Conservation (phyloP, 2,888 invertebrate species). For the Nemotelus nigrinus region DNA sequence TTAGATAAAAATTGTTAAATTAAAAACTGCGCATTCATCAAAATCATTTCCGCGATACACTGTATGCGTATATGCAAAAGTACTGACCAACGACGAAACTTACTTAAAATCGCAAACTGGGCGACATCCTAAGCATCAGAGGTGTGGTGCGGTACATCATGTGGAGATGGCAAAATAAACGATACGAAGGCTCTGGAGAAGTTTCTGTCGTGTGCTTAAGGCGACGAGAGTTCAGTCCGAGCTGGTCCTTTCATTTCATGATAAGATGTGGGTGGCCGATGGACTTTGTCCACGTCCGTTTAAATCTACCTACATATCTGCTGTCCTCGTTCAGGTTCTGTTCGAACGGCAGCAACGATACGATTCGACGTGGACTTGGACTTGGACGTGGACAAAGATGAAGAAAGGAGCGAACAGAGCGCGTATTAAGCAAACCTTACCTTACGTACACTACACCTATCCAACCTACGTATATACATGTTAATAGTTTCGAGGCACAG, state of each 20-base stretch:
- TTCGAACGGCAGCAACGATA: conserved; percentile 19
- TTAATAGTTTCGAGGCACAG: conserved; percentile 47
- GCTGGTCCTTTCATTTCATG: conserved; percentile 51
- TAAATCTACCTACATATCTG: conserved; percentile 46
- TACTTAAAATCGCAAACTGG: conserved; percentile 37
- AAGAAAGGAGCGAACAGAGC: conserved; percentile 30
- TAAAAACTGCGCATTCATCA: background rate
- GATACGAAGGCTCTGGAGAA: conserved; percentile 40
- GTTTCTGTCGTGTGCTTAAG: conserved; percentile 53
- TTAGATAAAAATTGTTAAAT: background rate
- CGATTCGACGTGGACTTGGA: conserved; percentile 4
- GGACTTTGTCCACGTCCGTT: conserved; percentile 52
- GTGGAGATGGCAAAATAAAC: conserved; percentile 38
- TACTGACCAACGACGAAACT: conserved; percentile 30
- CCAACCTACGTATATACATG: conserved; percentile 45
- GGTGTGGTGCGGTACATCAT: conserved; percentile 17
- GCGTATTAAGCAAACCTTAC: conserved; percentile 43
- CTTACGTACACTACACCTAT: conserved; percentile 14
- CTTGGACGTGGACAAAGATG: conserved; percentile 34
- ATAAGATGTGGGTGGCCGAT: conserved; percentile 54
- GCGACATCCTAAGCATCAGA: conserved; percentile 13
- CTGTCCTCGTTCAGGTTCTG: conserved; percentile 17
- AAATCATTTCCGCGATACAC: background rate
- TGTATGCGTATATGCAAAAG: conserved; percentile 42
- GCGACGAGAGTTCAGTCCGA: conserved; percentile 49